Evolutionary conservation across 2,113 vertebrate genomes (phyloP).

Genomic region (Gnathonemus echidnorhynchus): DNA sequence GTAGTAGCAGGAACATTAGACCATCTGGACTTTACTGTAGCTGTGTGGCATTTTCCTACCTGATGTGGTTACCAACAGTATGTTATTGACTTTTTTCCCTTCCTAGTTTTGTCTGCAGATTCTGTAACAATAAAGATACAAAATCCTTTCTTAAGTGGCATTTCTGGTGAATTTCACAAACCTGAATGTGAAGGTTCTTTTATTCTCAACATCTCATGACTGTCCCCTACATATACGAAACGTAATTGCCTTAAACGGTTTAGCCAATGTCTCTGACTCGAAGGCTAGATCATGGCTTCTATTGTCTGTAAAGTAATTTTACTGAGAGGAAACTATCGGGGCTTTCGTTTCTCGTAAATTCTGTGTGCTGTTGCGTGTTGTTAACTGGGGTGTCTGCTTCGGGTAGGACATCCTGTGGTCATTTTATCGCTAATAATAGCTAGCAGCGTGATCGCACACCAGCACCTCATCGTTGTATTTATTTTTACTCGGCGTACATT

Average conservation of each 20-base stretch:
- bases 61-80: not conserved
- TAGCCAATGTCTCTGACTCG: not conserved
- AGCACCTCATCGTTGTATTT: not conserved
- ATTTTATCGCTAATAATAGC: conserved; percentile 9
- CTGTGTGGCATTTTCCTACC: not conserved
- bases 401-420: not conserved
- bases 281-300: not conserved
- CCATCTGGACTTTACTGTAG: not conserved
- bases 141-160: conserved; percentile 13
- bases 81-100: not conserved
- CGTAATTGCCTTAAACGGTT: not conserved
- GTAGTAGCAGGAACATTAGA: not conserved
- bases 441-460: not conserved
- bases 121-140: conserved; percentile 11
- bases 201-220: not conserved
- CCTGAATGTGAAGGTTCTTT: not conserved
- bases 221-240: not conserved
- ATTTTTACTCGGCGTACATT: conserved; percentile 1
- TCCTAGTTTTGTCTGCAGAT: conserved; percentile 5
- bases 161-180: not conserved
- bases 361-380: not conserved
- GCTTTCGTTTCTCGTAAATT: not conserved
- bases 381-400: not conserved
- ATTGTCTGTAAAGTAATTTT: not conserved
- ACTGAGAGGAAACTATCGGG: not conserved